These are phyloP conservation scores for Microcebus jonahi DNA, from an alignment of 2,113 vertebrate species.

Conservation along the genomic window DNA sequence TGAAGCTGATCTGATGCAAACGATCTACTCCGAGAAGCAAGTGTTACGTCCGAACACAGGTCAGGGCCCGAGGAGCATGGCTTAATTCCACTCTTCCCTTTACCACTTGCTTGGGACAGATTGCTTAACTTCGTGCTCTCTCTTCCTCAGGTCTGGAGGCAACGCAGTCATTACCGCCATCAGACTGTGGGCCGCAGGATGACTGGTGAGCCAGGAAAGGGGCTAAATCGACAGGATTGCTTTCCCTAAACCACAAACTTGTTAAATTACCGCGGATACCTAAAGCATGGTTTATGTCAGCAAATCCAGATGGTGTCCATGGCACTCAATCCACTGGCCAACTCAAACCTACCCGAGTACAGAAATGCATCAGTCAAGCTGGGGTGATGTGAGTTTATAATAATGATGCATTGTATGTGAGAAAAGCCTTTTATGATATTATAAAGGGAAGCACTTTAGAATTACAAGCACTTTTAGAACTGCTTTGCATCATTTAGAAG, in stretches of 20 bases:
- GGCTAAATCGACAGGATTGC: not conserved
- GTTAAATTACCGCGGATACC: not conserved
- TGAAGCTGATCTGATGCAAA: not conserved
- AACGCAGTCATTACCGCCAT: rapidly evolving
- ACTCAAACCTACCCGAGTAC: not conserved
- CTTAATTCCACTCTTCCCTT: not conserved
- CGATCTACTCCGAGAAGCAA: not conserved
- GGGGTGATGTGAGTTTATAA: not conserved
- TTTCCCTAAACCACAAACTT: too few relatives aligned
- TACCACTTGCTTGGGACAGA: not conserved
- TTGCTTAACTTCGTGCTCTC: not conserved
- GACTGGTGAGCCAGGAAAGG: not conserved
- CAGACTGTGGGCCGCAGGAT: not conserved
- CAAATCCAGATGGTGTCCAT: not conserved
- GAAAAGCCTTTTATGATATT: not conserved
- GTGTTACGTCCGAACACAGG: too few relatives aligned
- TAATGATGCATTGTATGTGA: not conserved
- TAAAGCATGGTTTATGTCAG: not conserved
- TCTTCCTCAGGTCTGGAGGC: not conserved
- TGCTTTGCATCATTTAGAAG: not conserved
- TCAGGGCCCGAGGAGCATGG: rapidly evolving
- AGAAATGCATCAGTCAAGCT: not conserved
- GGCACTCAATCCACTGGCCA: not conserved
- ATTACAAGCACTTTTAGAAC: not conserved
- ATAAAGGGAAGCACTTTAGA: not conserved